A percentile compares a stretch with the other conserved stretches of the same genome.
Conservation (phyloP, 2,888 invertebrate species). For the Eubasilissa splendida region DNA sequence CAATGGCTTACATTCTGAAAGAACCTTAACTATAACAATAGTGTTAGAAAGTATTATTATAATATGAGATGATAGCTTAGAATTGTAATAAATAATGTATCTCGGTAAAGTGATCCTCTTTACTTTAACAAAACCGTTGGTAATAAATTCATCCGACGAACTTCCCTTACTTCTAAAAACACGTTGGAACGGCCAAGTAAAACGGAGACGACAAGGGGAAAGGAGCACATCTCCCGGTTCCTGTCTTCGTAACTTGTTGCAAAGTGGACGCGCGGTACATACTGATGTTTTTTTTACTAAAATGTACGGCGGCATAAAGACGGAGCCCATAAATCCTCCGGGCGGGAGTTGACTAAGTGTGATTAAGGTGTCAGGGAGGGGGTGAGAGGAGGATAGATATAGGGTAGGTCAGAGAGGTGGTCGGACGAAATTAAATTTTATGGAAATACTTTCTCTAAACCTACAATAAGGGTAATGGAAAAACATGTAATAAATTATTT, state of each 20-base stretch:
- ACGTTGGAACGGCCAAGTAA: not conserved
- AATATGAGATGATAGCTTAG: no score
- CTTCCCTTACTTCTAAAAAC: not conserved
- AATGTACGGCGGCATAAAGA: conserved; percentile 6
- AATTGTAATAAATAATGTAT: not conserved
- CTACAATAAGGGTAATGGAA: no score
- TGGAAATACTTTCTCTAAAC: no score
- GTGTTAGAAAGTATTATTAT: no score
- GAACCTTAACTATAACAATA: no score
- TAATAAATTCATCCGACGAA: not conserved
- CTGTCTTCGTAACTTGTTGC: conserved; percentile 22
- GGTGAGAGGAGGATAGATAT: not conserved
- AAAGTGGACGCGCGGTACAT: not conserved
- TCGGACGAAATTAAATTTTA: no score
- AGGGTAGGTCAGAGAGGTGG: not conserved
- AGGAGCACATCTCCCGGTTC: not conserved
- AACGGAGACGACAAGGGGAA: not conserved
- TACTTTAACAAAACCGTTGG: conserved; percentile 6
- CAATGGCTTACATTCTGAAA: no score
- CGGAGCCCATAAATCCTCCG: conserved; percentile 24
- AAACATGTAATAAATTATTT: no score
- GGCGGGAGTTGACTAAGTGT: conserved; percentile 36
- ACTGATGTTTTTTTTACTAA: not conserved
- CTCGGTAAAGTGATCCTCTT: not conserved
- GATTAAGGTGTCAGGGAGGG: conserved; percentile 22